phyloP scores from a whole-genome alignment of 2,113 vertebrate genomes.

The Gadus chalcogrammus region DNA sequence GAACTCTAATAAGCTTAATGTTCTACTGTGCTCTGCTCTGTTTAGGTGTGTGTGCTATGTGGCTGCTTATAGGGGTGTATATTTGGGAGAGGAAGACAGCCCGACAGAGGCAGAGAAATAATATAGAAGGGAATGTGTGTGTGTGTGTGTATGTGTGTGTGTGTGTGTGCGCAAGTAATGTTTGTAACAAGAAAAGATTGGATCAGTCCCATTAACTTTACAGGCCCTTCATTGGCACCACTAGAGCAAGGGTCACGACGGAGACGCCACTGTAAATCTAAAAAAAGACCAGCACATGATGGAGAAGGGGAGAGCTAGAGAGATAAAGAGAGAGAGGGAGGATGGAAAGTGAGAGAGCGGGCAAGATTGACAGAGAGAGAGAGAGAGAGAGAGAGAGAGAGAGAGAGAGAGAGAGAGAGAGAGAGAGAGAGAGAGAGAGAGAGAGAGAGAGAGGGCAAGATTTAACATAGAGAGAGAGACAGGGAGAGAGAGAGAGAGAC shows the following conservation, averaged over 20 bases:
- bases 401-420: conserved; percentile 9
- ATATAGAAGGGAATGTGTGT: neutral
- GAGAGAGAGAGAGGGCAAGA: neutral
- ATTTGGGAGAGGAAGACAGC: conserved; percentile 2
- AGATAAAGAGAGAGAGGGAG: neutral
- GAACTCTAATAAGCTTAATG: no score
- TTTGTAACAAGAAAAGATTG: conserved; percentile 63
- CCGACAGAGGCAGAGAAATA: neutral
- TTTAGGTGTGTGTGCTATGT: neutral
- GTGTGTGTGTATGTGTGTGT: conserved; percentile 1
- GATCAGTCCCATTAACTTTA: conserved; percentile 71
- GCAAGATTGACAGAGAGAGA: neutral
- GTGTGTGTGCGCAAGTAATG: conserved; percentile 11
- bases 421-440: conserved; percentile 2
- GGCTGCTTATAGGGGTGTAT: neutral
- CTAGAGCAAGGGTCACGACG: conserved; percentile 55
- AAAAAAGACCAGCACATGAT: conserved; percentile 42
- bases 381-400: conserved; percentile 2
- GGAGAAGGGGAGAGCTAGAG: conserved; percentile 6
- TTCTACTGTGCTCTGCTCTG: no score
- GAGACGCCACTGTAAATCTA: conserved; percentile 63
- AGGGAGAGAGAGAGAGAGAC: conserved; percentile 3
- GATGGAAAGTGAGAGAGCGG: neutral
- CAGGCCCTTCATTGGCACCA: conserved; percentile 50
- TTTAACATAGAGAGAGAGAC: conserved; percentile 2